phyloP scores from a whole-genome alignment of 2,888 invertebrate species.

The Idaea dimidiata region DNA sequence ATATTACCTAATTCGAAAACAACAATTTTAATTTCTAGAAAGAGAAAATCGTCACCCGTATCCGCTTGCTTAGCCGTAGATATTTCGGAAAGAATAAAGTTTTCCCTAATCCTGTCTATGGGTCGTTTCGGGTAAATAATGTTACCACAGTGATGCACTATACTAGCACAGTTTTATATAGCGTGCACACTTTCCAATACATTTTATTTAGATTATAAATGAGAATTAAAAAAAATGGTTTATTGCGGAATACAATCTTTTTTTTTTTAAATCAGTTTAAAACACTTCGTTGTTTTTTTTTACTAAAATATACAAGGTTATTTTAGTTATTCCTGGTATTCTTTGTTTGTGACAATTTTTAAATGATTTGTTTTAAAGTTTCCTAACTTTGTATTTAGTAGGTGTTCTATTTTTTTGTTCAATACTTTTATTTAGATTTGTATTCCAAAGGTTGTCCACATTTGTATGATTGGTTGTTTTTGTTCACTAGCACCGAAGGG shows the following conservation, averaged over 20 bases:
- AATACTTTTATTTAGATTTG: not conserved
- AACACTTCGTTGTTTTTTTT: no score
- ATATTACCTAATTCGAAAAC: not conserved
- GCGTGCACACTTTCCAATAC: slow-evolving; percentile 29
- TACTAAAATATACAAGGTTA: no score
- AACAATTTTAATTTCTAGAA: slow-evolving; percentile 40
- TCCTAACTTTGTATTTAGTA: not conserved
- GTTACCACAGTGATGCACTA: slow-evolving; percentile 49
- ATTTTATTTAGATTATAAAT: slow-evolving; percentile 7
- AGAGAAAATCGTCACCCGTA: slow-evolving; percentile 70
- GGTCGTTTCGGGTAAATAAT: slow-evolving; percentile 71
- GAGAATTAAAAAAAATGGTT: not conserved
- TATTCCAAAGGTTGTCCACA: slow-evolving; percentile 13
- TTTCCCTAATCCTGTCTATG: slow-evolving; percentile 52
- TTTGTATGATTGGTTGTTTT: slow-evolving; percentile 40
- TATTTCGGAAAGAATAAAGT: slow-evolving; percentile 78
- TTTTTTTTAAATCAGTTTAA: no score
- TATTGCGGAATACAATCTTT: not conserved
- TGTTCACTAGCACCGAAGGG: slow-evolving; percentile 74
- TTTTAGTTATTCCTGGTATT: no score
- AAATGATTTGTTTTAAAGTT: slow-evolving; percentile 3
- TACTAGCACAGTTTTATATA: slow-evolving; percentile 36
- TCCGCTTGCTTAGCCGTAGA: slow-evolving; percentile 77
- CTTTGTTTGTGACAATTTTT: slow-evolving; percentile 6
- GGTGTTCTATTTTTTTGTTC: no score